Evolutionary conservation across 2,888 invertebrate genomes (phyloP).

Genomic region (Agrochola macilenta): DNA sequence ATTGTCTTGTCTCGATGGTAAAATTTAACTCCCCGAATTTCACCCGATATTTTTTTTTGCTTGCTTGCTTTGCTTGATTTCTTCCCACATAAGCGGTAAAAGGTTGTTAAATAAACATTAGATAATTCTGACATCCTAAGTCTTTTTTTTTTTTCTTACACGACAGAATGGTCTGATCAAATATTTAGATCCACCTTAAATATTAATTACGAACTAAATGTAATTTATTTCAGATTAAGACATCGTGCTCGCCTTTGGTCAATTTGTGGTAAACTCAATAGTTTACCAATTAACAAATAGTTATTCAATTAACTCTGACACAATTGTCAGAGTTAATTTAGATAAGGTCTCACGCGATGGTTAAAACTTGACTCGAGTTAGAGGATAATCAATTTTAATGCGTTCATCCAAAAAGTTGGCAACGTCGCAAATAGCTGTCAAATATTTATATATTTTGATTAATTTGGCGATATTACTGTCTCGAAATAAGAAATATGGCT

Average conservation of each 20-base stretch:
- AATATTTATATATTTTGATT: too few relatives aligned
- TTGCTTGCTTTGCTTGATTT: not conserved
- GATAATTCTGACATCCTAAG: not conserved
- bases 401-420: too few relatives aligned
- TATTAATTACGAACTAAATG: not conserved
- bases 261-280: slow-evolving; percentile 33
- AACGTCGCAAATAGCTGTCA: too few relatives aligned
- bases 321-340: slow-evolving; percentile 44
- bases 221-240: slow-evolving; percentile 41
- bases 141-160: too few relatives aligned
- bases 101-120: not conserved
- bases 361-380: slow-evolving; percentile 19
- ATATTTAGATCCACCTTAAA: not conserved
- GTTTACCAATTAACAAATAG: too few relatives aligned
- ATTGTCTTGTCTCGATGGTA: too few relatives aligned
- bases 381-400: not conserved
- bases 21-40: not conserved
- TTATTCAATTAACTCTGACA: too few relatives aligned
- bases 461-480: too few relatives aligned
- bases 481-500: too few relatives aligned
- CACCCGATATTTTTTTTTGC: too few relatives aligned
- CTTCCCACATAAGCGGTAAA: not conserved
- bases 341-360: slow-evolving; percentile 48
- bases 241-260: slow-evolving; percentile 29
- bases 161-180: too few relatives aligned